Percentiles rank a stretch among this genome's conserved stretches.
phyloP scores from a whole-genome alignment of 2,113 vertebrate species.

The Strix aluco region DNA sequence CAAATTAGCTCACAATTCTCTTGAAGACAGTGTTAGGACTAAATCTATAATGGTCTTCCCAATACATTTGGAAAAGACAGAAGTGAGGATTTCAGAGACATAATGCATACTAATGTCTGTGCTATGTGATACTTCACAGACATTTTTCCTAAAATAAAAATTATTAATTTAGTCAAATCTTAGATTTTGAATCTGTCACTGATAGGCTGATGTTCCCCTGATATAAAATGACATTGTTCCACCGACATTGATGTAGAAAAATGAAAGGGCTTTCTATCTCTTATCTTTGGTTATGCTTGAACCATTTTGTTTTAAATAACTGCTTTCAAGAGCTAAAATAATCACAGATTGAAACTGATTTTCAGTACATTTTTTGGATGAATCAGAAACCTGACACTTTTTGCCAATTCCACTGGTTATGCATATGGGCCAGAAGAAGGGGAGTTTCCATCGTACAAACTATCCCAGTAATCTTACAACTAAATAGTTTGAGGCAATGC shows the following conservation, averaged over 20 bases:
- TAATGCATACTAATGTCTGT: not conserved
- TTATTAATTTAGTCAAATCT: not conserved
- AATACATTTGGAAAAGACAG: not conserved
- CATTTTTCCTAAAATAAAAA: not conserved
- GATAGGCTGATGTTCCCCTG: not conserved
- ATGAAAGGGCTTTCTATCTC: not conserved
- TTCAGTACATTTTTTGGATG: not conserved
- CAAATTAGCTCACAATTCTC: not conserved
- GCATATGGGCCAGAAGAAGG: not conserved
- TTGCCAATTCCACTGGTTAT: not conserved
- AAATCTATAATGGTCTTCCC: slow-evolving; percentile 2
- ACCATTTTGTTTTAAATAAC: not conserved
- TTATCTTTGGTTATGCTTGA: not conserved
- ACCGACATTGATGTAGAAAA: not conserved
- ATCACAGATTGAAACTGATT: not conserved
- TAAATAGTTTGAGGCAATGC: not conserved
- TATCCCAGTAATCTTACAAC: not conserved
- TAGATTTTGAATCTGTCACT: not conserved
- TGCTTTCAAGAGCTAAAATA: not conserved
- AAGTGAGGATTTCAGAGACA: not conserved
- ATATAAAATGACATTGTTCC: not conserved
- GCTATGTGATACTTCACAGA: not conserved
- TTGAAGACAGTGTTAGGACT: slow-evolving; percentile 6
- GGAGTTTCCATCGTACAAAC: not conserved
- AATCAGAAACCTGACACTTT: not conserved